phyloP scores from a whole-genome alignment of 2,113 vertebrate species.

The Caracal caracal region DNA sequence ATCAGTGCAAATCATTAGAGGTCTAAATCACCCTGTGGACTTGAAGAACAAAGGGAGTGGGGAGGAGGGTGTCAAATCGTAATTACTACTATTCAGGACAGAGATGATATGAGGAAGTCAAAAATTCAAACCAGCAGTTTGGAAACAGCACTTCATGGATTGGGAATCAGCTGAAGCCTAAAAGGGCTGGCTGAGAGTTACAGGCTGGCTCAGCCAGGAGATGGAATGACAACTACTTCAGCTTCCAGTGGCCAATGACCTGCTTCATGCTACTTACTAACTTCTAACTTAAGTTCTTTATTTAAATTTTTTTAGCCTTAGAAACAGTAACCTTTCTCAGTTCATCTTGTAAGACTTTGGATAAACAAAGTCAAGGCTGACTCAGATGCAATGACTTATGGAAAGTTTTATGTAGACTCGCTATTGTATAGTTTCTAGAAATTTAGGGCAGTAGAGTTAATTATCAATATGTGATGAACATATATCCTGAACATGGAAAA shows the following conservation, averaged over 20 bases:
- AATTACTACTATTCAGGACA: not conserved
- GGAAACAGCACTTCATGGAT: not conserved
- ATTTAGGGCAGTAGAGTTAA: not conserved
- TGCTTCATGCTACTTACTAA: not conserved
- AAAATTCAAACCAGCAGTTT: not conserved
- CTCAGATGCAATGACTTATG: not conserved
- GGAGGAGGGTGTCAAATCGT: not conserved
- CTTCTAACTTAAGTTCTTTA: not conserved
- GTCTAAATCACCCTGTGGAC: not conserved
- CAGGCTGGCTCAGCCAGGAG: not conserved
- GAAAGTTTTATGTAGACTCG: not conserved
- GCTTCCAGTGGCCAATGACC: not conserved
- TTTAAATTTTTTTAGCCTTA: not conserved
- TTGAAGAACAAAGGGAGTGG: not conserved
- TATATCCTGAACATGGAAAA: slow-evolving; percentile 6
- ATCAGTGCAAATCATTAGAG: not conserved
- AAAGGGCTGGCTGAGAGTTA: not conserved
- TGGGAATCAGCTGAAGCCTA: not conserved
- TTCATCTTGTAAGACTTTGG: not conserved
- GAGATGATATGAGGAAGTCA: not conserved
- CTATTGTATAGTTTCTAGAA: not conserved
- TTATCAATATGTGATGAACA: not conserved
- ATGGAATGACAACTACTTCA: not conserved
- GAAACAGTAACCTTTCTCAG: not conserved
- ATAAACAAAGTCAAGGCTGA: not conserved